Percentiles rank a stretch among this genome's conserved stretches.
Conservation (phyloP, 1,140 invertebrate genomes). For the Temnothorax nylanderi region DNA sequence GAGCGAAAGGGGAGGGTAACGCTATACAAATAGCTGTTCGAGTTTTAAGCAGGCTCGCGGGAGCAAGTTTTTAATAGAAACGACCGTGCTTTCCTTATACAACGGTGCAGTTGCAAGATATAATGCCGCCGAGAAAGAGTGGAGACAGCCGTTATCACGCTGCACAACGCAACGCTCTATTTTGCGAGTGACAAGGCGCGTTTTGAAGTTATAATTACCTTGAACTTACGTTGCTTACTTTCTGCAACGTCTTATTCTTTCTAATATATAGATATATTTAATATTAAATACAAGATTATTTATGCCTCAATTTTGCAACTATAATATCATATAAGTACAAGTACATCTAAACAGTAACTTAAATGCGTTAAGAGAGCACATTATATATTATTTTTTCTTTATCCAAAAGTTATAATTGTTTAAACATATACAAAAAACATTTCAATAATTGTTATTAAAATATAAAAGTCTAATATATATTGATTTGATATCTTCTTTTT, state of each 20-base stretch:
- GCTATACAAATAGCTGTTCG: slow-evolving; percentile 48
- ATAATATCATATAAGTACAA: background rate
- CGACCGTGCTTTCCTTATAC: background rate
- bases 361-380: background rate
- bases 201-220: slow-evolving; percentile 26
- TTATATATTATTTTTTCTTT: background rate
- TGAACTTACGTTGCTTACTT: background rate
- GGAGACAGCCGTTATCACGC: slow-evolving; percentile 28
- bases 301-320: background rate
- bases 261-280: background rate
- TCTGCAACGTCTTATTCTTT: background rate
- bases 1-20: background rate
- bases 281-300: background rate
- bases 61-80: slow-evolving; percentile 53
- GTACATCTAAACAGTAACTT: background rate
- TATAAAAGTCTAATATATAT: background rate
- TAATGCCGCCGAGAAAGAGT: slow-evolving; percentile 27
- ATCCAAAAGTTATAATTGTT: background rate
- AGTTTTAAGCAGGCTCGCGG: slow-evolving; percentile 25
- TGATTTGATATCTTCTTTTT: background rate
- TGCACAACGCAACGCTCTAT: slow-evolving; percentile 29
- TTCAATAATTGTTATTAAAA: background rate
- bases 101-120: slow-evolving; percentile 23
- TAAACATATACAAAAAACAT: background rate
- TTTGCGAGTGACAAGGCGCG: background rate